Evolutionary conservation across 2,888 invertebrate species (phyloP).

Genomic region (Anarsia innoxiella): DNA sequence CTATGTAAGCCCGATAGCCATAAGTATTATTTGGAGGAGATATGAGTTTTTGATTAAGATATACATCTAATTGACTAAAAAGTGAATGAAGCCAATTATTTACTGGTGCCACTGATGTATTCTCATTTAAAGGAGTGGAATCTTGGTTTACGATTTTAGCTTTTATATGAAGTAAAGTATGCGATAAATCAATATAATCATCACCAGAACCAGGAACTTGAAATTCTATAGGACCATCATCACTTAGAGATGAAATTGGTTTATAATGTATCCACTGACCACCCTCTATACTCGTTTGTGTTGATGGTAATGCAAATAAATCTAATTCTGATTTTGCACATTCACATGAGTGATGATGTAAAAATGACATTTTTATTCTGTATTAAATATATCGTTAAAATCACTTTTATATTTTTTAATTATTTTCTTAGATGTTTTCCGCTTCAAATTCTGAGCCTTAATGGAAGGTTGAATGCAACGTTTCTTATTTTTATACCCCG

Average conservation of each 20-base stretch:
- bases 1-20: constrained; percentile 24
- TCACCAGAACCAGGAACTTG: too few relatives aligned
- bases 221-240: too few relatives aligned
- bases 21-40: too few relatives aligned
- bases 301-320: too few relatives aligned
- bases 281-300: too few relatives aligned
- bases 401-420: constrained; percentile 4
- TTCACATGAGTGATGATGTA: constrained; percentile 26
- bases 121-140: constrained; percentile 10
- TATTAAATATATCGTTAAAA: too few relatives aligned
- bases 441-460: background rate
- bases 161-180: constrained; percentile 23
- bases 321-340: constrained; percentile 26
- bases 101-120: constrained; percentile 21
- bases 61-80: too few relatives aligned
- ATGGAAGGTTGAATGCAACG: background rate
- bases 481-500: constrained; percentile 20
- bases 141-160: constrained; percentile 23
- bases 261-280: too few relatives aligned
- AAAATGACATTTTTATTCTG: constrained; percentile 24
- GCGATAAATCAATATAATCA: too few relatives aligned
- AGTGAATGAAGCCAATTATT: constrained; percentile 29
- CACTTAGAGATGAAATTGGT: too few relatives aligned
- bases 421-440: constrained; percentile 3
- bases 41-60: too few relatives aligned